phyloP scores from a whole-genome alignment of 1,140 invertebrate genomes.

The Zaprionus tsacasi region DNA sequence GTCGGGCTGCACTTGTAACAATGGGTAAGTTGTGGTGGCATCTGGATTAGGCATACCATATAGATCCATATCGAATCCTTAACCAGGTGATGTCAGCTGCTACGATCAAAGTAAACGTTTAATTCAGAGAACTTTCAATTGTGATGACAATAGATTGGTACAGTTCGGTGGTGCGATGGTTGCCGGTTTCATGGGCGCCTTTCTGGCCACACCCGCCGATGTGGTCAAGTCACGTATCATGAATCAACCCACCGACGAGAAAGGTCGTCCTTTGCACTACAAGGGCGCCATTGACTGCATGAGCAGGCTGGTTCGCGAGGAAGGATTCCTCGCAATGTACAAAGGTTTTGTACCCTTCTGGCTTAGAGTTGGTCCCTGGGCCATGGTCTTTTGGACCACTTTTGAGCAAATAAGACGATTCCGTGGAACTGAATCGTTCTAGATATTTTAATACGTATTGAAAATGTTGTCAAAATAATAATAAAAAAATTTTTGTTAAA shows the following conservation, averaged over 20 bases:
- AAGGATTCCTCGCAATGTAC: conserved; percentile 44
- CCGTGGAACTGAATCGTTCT: conserved; percentile 28
- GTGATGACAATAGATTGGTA: conserved; percentile 19
- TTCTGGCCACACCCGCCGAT: conserved; percentile 40
- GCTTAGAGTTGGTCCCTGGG: conserved; percentile 45
- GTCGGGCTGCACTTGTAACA: conserved; percentile 39
- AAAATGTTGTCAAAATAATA: not conserved
- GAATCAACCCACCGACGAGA: conserved; percentile 44
- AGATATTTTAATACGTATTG: not conserved
- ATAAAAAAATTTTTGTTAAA: too few relatives aligned
- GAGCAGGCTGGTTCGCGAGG: conserved; percentile 28
- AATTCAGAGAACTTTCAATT: not conserved
- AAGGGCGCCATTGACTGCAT: conserved; percentile 42
- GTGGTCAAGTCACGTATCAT: conserved; percentile 52
- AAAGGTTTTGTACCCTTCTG: conserved; percentile 48
- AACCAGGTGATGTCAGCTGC: conserved; percentile 37
- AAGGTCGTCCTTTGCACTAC: conserved; percentile 37
- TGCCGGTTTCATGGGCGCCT: conserved; percentile 33
- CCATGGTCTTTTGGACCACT: conserved; percentile 42
- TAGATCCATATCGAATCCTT: too few relatives aligned
- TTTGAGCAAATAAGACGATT: conserved; percentile 44
- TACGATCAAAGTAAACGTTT: conserved; percentile 48
- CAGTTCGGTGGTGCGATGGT: conserved; percentile 44
- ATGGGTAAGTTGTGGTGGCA: conserved; percentile 23
- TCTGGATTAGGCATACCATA: too few relatives aligned